These are phyloP conservation scores for Eretmochelys imbricata DNA, from an alignment of 2,113 vertebrate genomes.

Conservation along the genomic window DNA sequence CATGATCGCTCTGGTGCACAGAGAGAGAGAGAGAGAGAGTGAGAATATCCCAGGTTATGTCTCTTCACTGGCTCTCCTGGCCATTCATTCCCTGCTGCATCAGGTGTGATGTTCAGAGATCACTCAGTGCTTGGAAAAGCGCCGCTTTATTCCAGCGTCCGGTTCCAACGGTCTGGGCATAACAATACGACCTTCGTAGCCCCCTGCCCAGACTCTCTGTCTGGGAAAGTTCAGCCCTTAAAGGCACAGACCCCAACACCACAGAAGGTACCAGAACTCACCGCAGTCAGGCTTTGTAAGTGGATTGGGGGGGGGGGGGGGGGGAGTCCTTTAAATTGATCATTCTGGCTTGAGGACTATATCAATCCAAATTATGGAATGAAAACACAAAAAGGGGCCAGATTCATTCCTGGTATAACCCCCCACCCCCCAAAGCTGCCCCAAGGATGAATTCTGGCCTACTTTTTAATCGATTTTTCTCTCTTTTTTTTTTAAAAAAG, in stretches of 20 bases:
- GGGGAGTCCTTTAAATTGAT: background rate
- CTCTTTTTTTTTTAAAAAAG: background rate
- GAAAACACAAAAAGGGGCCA: fast-evolving
- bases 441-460: fast-evolving
- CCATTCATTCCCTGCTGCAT: background rate
- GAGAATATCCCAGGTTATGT: background rate
- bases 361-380: background rate
- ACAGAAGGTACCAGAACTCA: background rate
- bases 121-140: background rate
- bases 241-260: background rate
- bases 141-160: background rate
- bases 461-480: fast-evolving
- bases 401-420: fast-evolving
- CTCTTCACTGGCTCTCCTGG: background rate
- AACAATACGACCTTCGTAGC: background rate
- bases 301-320: background rate
- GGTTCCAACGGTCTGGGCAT: background rate
- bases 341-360: background rate
- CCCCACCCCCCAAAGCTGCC: fast-evolving
- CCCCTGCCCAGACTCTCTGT: background rate
- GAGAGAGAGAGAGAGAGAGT: background rate
- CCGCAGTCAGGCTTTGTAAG: background rate
- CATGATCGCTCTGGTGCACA: slow-evolving; percentile 87
- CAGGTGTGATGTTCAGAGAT: background rate
- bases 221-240: background rate